Evolutionary conservation across 1,140 invertebrate genomes (phyloP), one percentile per base, ranked within the genome.

Genomic region (Apolygus lucorum): DNA sequence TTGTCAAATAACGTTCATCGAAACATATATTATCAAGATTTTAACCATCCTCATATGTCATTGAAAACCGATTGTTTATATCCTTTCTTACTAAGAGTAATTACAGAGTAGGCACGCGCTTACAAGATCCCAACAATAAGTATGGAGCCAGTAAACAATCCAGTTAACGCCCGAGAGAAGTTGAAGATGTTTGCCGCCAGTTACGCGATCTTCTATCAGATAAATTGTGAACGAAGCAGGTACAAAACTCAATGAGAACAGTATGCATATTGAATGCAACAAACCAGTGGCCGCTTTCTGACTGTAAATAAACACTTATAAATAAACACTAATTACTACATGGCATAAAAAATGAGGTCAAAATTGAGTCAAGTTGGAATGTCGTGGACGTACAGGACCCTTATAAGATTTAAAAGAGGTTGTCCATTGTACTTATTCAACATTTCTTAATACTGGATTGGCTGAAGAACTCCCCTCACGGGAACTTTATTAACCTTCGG

Each of bases 211-310:
- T 74, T 88, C 84, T 66, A 88, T 84, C 0, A 87, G 78, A 73
- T 85, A 86, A 54, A 88, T 79, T 0, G 84, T 79, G 75, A 87
- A 88, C 67, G 84, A 86, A 2, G 87, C 85, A 2, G 87, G 84
- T n/a, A 89, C 83, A 73, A 88, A 85, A 42, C 83, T 83, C 76
- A 87, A 77, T 4, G 85, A 85, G 76, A 87, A 86, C 67, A 86
- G 84, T 2, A 87, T 79, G 72, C 84, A 84, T 29, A 88, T 81
- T 0, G 84, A 83, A 71, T 82, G 80, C 27, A 82, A 71, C 2
- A 80, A 71, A 34, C 75, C 76, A 14, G 78, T 74, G 1, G 74
- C 76, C 8, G 74, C 73, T 28, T 76, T 69, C 68, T 76, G 74
- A 13, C 76, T 80, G 64, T 0, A 73, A 17, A 49, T 11, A 49